A percentile compares a stretch with the other conserved stretches of the same genome.
Conservation (phyloP, 2,797 vertebrate genomes). For the Salarias fasciatus region DNA sequence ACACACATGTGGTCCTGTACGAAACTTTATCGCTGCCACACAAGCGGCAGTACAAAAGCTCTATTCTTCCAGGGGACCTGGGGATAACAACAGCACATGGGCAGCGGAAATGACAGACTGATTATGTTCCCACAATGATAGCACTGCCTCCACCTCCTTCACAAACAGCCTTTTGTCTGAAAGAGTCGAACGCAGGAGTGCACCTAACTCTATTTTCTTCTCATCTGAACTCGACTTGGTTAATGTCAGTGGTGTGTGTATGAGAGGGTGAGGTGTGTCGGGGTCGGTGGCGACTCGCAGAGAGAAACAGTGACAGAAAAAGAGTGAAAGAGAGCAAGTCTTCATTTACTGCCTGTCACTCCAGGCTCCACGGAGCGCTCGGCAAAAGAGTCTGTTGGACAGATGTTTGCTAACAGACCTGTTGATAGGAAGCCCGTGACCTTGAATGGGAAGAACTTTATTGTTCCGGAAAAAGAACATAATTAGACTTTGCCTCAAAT, state of each 20-base stretch:
- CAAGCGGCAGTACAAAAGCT: slow-evolving; percentile 89
- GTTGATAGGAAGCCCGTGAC: slow-evolving; percentile 82
- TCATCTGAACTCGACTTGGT: slow-evolving; percentile 56
- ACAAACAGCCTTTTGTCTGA: slow-evolving; percentile 92
- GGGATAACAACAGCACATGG: slow-evolving; percentile 89
- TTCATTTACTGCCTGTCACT: slow-evolving; percentile 82
- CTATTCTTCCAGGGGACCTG: slow-evolving; percentile 90
- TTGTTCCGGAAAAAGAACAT: slow-evolving; percentile 87
- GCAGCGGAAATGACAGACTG: slow-evolving; percentile 94
- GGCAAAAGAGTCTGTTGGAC: slow-evolving; percentile 87
- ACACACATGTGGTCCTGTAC: slow-evolving; percentile 83
- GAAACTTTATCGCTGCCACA: slow-evolving; percentile 94
- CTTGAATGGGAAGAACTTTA: slow-evolving; percentile 87
- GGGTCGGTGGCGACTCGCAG: slow-evolving; percentile 4
- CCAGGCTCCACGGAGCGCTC: slow-evolving; percentile 74
- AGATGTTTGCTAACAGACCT: slow-evolving; percentile 91
- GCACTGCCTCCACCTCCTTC: slow-evolving; percentile 87
- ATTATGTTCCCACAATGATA: slow-evolving; percentile 98
- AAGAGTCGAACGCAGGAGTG: slow-evolving; percentile 69
- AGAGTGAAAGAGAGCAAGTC: slow-evolving; percentile 38
- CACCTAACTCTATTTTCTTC: slow-evolving; percentile 79
- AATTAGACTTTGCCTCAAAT: slow-evolving; percentile 86
- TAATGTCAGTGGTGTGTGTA: slow-evolving; percentile 61
- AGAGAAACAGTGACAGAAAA: slow-evolving; percentile 11
- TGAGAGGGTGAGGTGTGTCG: slow-evolving; percentile 1